Percentiles rank a stretch among this genome's conserved stretches.
These are phyloP conservation scores for Lepeophtheirus nordmannii DNA, from an alignment of 2,888 invertebrate genomes.

Conservation along the genomic window DNA sequence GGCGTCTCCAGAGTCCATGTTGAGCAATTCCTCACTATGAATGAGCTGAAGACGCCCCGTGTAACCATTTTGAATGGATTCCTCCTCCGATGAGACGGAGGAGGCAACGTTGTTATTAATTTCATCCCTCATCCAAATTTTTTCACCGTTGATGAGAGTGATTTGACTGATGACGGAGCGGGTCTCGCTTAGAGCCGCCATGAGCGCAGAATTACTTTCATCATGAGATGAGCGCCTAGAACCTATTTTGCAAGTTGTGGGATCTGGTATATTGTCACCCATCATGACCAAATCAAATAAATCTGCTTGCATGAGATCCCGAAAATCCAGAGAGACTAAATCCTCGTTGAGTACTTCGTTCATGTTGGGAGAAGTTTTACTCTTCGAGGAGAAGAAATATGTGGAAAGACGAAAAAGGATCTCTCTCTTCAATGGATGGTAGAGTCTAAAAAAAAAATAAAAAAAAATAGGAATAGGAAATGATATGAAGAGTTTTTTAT, in stretches of 20 bases:
- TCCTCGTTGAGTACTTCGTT: slow-evolving; percentile 3
- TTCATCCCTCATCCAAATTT: slow-evolving; percentile 17
- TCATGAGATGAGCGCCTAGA: neutral
- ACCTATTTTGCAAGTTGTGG: neutral
- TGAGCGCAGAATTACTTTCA: neutral
- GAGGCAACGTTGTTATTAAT: neutral
- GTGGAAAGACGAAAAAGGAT: no score
- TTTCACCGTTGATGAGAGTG: slow-evolving; percentile 19
- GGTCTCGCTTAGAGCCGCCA: neutral
- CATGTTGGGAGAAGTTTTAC: neutral
- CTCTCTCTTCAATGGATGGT: no score
- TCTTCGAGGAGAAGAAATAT: no score
- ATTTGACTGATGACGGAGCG: slow-evolving; percentile 10
- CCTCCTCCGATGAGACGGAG: slow-evolving; percentile 3
- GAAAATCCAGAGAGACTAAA: slow-evolving; percentile 1
- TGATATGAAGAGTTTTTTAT: slow-evolving; percentile 3
- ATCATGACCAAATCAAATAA: neutral
- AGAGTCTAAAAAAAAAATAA: neutral
- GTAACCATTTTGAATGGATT: neutral
- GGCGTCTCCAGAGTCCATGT: neutral
- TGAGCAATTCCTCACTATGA: neutral
- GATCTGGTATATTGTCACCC: slow-evolving; percentile 1
- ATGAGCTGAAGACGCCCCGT: slow-evolving; percentile 2
- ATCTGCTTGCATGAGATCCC: slow-evolving; percentile 5
- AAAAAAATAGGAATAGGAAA: neutral